Evolutionary conservation across 2,888 invertebrate genomes (phyloP).

Genomic region (Microchrysa polita): DNA sequence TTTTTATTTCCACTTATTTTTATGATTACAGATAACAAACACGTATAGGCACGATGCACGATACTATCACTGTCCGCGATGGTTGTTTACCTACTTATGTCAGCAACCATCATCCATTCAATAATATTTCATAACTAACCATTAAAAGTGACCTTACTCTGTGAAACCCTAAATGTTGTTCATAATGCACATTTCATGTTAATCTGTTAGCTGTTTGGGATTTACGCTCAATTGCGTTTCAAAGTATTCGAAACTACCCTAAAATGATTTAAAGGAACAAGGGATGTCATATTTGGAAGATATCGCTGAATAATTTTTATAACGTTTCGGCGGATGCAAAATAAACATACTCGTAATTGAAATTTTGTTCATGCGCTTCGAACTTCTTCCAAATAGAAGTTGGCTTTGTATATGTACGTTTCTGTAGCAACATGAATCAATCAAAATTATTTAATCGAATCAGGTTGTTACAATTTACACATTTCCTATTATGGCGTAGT

Average conservation of each 20-base stretch:
- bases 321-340: neutral
- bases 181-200: slow-evolving; percentile 32
- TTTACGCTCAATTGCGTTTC: too few relatives aligned
- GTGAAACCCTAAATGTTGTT: slow-evolving; percentile 2
- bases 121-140: neutral
- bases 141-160: slow-evolving; percentile 7
- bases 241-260: too few relatives aligned
- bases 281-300: neutral
- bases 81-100: too few relatives aligned
- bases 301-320: neutral
- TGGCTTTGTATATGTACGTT: neutral
- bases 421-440: neutral
- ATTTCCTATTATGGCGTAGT: too few relatives aligned
- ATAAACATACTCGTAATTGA: too few relatives aligned
- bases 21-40: too few relatives aligned
- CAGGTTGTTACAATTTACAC: neutral
- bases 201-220: neutral
- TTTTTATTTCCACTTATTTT: too few relatives aligned
- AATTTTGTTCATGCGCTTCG: too few relatives aligned
- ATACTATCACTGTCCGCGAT: too few relatives aligned
- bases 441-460: slow-evolving; percentile 16
- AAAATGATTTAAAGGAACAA: too few relatives aligned
- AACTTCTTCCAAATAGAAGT: neutral
- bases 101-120: too few relatives aligned
- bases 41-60: too few relatives aligned